These are phyloP conservation scores for Lethenteron reissneri DNA, from an alignment of 2,113 vertebrate species.

Conservation along the genomic window DNA sequence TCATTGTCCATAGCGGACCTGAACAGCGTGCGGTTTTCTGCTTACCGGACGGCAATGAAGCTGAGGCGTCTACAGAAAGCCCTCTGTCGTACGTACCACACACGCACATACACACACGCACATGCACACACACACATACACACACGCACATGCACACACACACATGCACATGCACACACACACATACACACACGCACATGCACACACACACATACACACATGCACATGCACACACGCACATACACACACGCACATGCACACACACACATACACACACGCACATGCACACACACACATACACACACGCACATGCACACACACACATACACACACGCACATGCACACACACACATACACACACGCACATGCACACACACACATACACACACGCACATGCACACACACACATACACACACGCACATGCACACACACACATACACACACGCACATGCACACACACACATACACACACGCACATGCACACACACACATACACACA, in stretches of 20 bases:
- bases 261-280: background rate
- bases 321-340: background rate
- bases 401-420: background rate
- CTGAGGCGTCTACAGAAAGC: conserved; percentile 85
- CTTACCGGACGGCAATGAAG: conserved; percentile 94
- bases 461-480: too few relatives aligned
- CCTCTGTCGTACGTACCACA: conserved; percentile 54
- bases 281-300: too few relatives aligned
- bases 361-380: background rate
- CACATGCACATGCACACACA: background rate
- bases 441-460: background rate
- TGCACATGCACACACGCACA: background rate
- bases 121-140: background rate
- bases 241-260: background rate
- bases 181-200: background rate
- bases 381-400: background rate
- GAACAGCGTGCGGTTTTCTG: conserved; percentile 93
- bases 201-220: background rate
- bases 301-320: background rate
- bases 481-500: background rate
- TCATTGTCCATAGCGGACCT: conserved; percentile 47
- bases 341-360: background rate
- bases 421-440: background rate
- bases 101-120: background rate
- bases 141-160: background rate